Percentiles rank a stretch among this genome's conserved stretches.
Evolutionary conservation across 35 echinoderm and acorn worm species (phyloP).

Genomic region (Anneissia japonica): DNA sequence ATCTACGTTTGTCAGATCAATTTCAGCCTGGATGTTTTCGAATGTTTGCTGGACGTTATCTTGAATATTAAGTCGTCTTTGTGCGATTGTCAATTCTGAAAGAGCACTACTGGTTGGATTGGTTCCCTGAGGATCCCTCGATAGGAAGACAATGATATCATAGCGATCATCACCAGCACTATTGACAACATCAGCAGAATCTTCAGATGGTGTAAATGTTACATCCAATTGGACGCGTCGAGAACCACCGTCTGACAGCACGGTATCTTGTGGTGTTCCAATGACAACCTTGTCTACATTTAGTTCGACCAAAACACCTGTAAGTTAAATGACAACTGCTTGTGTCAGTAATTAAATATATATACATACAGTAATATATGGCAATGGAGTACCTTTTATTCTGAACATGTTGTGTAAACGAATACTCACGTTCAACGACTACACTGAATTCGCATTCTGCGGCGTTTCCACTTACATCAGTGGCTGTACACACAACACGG

Average conservation of each 20-base stretch:
- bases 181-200: slow-evolving; percentile 23
- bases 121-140: not conserved
- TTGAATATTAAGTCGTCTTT: not conserved
- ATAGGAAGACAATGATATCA: slow-evolving; percentile 21
- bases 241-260: not conserved
- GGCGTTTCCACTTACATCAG: slow-evolving; percentile 27
- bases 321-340: not conserved
- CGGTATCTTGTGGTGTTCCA: not conserved
- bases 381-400: too few relatives aligned
- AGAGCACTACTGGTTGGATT: not conserved
- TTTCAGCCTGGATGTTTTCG: not conserved
- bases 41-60: not conserved
- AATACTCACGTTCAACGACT: slow-evolving; percentile 1
- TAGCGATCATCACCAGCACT: slow-evolving; percentile 25
- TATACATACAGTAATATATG: too few relatives aligned
- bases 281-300: slow-evolving; percentile 19
- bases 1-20: slow-evolving; percentile 15
- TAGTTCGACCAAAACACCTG: slow-evolving; percentile 10
- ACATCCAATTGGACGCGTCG: slow-evolving; percentile 5
- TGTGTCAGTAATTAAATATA: too few relatives aligned
- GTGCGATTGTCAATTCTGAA: not conserved
- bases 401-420: too few relatives aligned
- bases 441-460: slow-evolving; percentile 25
- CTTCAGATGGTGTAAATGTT: not conserved
- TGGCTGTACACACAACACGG: slow-evolving; percentile 27